Conservation (phyloP, 2,113 vertebrate species). For the Plecturocebus donacophilus region DNA sequence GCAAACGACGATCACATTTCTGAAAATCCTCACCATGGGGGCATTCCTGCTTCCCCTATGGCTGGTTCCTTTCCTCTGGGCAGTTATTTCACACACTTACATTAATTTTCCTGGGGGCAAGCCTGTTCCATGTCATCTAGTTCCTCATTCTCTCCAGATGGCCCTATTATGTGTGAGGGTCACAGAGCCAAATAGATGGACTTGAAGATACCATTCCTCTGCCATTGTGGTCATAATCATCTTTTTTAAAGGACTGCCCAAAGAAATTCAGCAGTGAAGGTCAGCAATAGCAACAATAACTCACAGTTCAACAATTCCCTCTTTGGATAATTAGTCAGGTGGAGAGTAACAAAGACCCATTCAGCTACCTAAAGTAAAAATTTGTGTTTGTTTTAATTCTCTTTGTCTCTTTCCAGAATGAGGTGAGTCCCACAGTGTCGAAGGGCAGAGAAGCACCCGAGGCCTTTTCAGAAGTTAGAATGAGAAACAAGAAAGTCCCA, state of each 20-base stretch:
- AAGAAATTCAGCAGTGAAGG: not conserved
- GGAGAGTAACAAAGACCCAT: not conserved
- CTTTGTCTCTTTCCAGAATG: not conserved
- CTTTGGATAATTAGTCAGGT: not conserved
- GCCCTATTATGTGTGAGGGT: not conserved
- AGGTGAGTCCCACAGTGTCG: not conserved
- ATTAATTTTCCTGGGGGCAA: not conserved
- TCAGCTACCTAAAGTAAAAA: not conserved
- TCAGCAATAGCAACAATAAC: not conserved
- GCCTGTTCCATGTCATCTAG: not conserved
- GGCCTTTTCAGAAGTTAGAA: not conserved
- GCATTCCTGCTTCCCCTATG: not conserved
- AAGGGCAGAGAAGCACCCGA: not conserved
- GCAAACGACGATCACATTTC: not conserved
- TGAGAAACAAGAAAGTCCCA: not conserved
- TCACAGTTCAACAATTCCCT: not conserved
- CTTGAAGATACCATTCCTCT: not conserved
- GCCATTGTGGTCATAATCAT: not conserved
- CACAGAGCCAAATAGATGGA: not conserved
- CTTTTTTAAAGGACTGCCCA: not conserved
- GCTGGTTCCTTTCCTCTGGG: not conserved
- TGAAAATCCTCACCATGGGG: not conserved
- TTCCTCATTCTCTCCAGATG: not conserved
- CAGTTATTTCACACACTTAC: not conserved
- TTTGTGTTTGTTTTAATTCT: not conserved